Evolutionary conservation across 2,797 vertebrate genomes (phyloP), one percentile per base, ranked within the genome.

Genomic region (Enteromius paludinosus): DNA sequence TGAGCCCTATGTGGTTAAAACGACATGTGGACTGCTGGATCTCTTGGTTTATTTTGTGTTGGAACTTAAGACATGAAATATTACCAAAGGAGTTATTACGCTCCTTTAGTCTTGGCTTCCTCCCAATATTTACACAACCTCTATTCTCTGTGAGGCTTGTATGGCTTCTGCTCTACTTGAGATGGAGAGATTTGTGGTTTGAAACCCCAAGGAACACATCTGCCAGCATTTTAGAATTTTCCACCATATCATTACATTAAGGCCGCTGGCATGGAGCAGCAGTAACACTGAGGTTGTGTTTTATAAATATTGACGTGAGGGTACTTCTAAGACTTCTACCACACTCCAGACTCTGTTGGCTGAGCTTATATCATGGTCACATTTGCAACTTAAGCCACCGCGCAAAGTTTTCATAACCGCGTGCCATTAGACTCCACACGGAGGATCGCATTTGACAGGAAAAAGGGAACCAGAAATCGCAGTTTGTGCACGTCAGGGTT

Each of bases 91-190:
- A 89, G 86, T 92, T 91, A 91, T 90, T 89, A 82, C 88, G 79
- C 84, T 54, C 61, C 47, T 78, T 64, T 88, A 91, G 72, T 88
- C 90, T 84, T 87, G 87, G 87, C 91, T 86, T 86, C 82, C 84
- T 84, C 69, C 38, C 72, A 75, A 54, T 91, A 89, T 91, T 92
- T 93, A 88, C 88, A 81, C 87, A 88, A 87, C 83, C 88, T 81
- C 14, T 88, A 85, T 87, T 89, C 84, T 68, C 71, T 17, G 38
- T 15, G 38, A 79, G 80, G 71, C 61, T 56, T 56, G 73, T 28
- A 65, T 49, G 56, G 45, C 79, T 74, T 64, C 71, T 66, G 71
- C 71, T 76, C 52, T 64, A 65, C 61, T 33, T 43, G 41, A 45
- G 74, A 81, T 72, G 47, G 66, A 81, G 66, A 75, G 73, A 47